Evolutionary conservation across 2,888 invertebrate species (phyloP), one percentile per base, ranked within the genome.

Genomic region (Unio delphinus): DNA sequence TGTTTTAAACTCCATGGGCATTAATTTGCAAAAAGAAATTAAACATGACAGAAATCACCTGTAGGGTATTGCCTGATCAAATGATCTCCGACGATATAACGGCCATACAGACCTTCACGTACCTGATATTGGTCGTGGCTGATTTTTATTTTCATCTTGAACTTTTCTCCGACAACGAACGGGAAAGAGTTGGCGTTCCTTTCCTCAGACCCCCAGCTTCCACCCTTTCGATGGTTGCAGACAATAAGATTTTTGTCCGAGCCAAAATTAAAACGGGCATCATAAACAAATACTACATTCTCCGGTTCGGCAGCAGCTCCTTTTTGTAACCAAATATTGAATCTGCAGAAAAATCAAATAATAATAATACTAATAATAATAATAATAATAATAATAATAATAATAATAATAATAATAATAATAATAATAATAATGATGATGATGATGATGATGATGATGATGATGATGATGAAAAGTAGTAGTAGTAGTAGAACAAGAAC

Each of bases 51-150:
- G 45, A 45, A 45, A 45, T 15, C 11, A 45, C 45, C 15, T 45
- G 45, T 11, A 45, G 11, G 11, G 45, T 45, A 45, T 45, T 2
- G 11, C 11, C 45, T 11, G 3, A 8, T 45, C 11, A 45, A 45
- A 45, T 45, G 45, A 45, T 45, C 45, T 15, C 3, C 3, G 11
- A 11, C 11, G 15, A 45, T 3, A 45, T 45, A 45, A 45, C 11
- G 11, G 15, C 8, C 3, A 15, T 45, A 15, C 45, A 45, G 45
- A 11, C 45, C 8, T 15, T 57, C 20, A 7, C 57, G n/a, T 74
- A 78, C 75, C 69, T 78, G 73, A 55, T 75, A 74, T 15, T 73
- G 72, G 67, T 78, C 75, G 28, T 78, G 74, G 6, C 73, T 75
- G 17, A 74, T 71, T 57, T 70, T 68, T 66, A 77, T 77, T 55